phyloP scores from a whole-genome alignment of 1,140 invertebrate genomes.

The Drosophila cardini region DNA sequence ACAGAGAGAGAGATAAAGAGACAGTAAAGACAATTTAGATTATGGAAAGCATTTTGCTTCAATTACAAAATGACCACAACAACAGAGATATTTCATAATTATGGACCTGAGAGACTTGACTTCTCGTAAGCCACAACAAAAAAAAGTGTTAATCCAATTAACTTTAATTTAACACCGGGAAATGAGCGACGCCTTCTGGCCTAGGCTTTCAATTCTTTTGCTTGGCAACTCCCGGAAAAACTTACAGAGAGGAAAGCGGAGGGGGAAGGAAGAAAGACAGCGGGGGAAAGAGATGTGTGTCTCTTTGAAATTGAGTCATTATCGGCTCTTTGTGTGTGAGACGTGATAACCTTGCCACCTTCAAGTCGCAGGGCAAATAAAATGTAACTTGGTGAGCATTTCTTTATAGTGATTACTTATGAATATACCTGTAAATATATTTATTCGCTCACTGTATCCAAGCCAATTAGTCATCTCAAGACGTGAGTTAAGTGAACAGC shows the following conservation, averaged over 20 bases:
- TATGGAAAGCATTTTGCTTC: conserved; percentile 47
- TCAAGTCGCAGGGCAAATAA: conserved; percentile 3
- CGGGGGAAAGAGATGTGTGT: background rate
- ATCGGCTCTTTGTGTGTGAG: background rate
- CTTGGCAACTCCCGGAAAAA: background rate
- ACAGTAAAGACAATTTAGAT: conserved; percentile 38
- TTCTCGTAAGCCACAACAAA: conserved; percentile 27
- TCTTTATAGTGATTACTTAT: conserved; percentile 17
- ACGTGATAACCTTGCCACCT: conserved; percentile 39
- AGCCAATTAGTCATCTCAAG: conserved; percentile 38
- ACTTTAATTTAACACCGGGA: conserved; percentile 64
- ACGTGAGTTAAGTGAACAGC: conserved; percentile 25
- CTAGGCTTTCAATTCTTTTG: conserved; percentile 54
- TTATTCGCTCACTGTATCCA: conserved; percentile 1
- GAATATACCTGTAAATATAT: background rate
- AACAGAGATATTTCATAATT: conserved; percentile 62
- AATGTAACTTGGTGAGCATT: conserved; percentile 4
- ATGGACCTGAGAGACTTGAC: conserved; percentile 55
- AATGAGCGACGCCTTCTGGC: conserved; percentile 52
- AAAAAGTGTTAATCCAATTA: conserved; percentile 75
- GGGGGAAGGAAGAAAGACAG: background rate
- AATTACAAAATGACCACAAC: conserved; percentile 60
- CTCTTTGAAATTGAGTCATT: conserved; percentile 29
- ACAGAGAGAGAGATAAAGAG: conserved; percentile 9
- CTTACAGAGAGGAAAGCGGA: background rate